Base-by-base conservation (phyloP, 2,888 invertebrate species). In the Tipula lateralis region DNA sequence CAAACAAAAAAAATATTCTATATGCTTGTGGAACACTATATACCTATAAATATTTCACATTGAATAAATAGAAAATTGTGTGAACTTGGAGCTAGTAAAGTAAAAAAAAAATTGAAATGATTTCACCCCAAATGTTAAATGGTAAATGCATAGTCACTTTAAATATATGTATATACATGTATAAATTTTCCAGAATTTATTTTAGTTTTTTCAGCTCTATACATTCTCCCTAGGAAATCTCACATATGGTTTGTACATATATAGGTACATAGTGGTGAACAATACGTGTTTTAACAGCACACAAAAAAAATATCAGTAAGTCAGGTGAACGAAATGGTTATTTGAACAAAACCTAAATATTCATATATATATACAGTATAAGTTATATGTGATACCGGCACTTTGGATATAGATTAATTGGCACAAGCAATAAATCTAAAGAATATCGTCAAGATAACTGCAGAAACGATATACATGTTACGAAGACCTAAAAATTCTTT, bases 101-200 rank as follows among this genome's bases (percentile, higher is more conserved):
- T 7, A 24, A 66, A 66, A 9, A n/a, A 6, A 66, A n/a, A n/a
- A n/a, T n/a, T n/a, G n/a, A 24, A 24, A 66, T 19, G 19, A 24
- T 12, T 66, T 66, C 24, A 66, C 66, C 66, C 66, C 66, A 66
- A 66, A 66, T 66, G 66, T 66, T 66, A 66, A 66, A 66, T 66
- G 66, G 66, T 24, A 66, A 66, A 66, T 66, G 24, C 9, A 66
- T 66, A 66, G 66, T 66, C 66, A 24, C 66, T 66, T 66, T 66
- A 9, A 66, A 66, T 66, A 24, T 19, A 66, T 66, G 13, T 66
- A 66, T 24, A 13, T 66, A 66, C 6, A 44, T 12, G 66, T 66
- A 66, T 66, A 66, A 66, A 66, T 66, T 66, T 66, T 66, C 9
- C 9, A 66, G 66, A 66, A 66, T 66, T 16, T 44, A 16, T 66